phyloP scores from a whole-genome alignment of 2,797 vertebrate species.

The Anisognathus igniventris region DNA sequence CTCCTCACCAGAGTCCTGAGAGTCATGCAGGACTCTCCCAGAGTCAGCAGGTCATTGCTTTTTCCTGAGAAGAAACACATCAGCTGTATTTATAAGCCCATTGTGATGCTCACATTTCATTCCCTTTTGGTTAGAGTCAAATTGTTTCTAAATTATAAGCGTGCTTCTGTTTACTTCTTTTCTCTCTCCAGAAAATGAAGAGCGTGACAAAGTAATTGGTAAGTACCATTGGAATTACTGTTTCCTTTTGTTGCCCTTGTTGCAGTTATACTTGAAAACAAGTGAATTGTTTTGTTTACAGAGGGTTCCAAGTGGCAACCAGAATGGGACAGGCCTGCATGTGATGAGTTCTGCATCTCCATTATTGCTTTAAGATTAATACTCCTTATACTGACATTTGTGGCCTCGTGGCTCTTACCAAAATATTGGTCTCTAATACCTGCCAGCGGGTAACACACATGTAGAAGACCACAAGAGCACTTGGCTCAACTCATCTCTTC shows the following conservation, averaged over 20 bases:
- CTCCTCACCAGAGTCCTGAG: neutral
- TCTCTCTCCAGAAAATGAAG: constrained; percentile 64
- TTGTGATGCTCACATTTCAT: neutral
- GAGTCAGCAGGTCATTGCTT: neutral
- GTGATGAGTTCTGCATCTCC: neutral
- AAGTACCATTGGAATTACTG: constrained; percentile 25
- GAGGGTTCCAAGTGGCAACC: constrained; percentile 43
- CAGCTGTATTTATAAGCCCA: neutral
- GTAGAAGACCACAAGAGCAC: neutral
- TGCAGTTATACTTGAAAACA: neutral
- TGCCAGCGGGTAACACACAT: constrained; percentile 43
- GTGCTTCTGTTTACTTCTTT: neutral
- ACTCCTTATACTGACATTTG: constrained; percentile 60
- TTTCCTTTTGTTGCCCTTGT: neutral
- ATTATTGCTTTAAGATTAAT: constrained; percentile 57
- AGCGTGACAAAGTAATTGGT: constrained; percentile 64
- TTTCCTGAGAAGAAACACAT: neutral
- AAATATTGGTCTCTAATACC: constrained; percentile 65
- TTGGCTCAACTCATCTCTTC: neutral
- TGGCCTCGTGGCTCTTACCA: constrained; percentile 56
- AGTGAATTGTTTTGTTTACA: constrained; percentile 42
- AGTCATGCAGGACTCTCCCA: neutral
- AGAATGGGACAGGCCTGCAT: constrained; percentile 19
- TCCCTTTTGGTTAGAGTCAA: neutral
- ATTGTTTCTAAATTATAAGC: neutral